Evolutionary conservation across 2,888 invertebrate species (phyloP).

Genomic region (Drosophila stalkeri): DNA sequence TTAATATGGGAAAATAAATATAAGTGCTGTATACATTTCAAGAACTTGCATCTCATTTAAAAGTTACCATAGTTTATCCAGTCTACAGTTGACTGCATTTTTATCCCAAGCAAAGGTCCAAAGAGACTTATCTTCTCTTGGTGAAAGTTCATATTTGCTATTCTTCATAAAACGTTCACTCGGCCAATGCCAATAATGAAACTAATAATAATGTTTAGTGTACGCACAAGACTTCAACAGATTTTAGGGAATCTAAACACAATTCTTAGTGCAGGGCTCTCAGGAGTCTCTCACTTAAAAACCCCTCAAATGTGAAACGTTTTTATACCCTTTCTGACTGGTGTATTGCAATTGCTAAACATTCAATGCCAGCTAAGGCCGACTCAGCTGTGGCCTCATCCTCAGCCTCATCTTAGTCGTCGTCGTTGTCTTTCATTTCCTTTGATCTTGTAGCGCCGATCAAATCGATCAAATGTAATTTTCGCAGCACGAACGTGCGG

Average conservation of each 20-base stretch:
- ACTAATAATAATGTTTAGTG: conserved; percentile 6
- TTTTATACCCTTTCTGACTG: conserved; percentile 37
- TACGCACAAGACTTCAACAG: not conserved
- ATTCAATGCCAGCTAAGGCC: conserved; percentile 50
- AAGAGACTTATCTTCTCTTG: too few species aligned
- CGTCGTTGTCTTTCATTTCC: conserved; percentile 73
- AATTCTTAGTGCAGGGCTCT: not conserved
- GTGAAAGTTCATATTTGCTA: not conserved
- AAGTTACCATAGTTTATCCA: not conserved
- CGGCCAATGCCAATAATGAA: not conserved
- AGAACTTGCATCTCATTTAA: too few species aligned
- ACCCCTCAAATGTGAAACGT: conserved; percentile 8
- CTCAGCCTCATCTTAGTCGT: not conserved
- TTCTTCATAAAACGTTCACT: not conserved
- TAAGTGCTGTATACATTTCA: too few species aligned
- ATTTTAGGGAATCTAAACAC: not conserved
- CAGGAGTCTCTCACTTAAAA: conserved; percentile 2
- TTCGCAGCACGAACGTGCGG: conserved; percentile 81
- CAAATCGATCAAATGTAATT: conserved; percentile 85
- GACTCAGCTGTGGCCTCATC: conserved; percentile 25
- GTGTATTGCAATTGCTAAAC: conserved; percentile 52
- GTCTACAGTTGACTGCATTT: rapidly evolving
- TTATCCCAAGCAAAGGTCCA: not conserved
- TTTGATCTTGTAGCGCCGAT: conserved; percentile 85
- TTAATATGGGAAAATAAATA: too few species aligned